phyloP scores from a whole-genome alignment of 1,140 invertebrate genomes.

The Bombus terrestris region DNA sequence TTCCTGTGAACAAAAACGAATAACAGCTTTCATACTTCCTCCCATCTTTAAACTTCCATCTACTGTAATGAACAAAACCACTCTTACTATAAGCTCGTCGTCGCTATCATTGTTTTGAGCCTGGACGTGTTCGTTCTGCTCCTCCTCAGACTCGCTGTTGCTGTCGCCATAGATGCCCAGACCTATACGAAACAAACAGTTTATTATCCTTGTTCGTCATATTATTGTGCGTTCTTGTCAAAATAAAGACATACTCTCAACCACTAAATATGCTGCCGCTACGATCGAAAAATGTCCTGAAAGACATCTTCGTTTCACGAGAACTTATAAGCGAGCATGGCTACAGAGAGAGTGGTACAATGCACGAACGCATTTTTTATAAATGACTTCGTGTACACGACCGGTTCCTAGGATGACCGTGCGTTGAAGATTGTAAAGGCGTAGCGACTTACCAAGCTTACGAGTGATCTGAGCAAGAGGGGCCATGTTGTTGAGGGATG shows the following conservation, averaged over 20 bases:
- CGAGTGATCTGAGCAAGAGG: constrained; percentile 88
- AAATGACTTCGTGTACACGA: constrained; percentile 49
- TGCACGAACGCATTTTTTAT: constrained; percentile 51
- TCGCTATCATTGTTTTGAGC: constrained; percentile 80
- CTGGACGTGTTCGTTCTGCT: constrained; percentile 76
- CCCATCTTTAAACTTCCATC: not conserved
- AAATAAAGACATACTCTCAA: constrained; percentile 61
- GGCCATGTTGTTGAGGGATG: constrained; percentile 86
- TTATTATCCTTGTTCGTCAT: constrained; percentile 6
- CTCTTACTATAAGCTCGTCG: constrained; percentile 81
- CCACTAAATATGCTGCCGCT: constrained; percentile 62
- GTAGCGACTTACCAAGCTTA: constrained; percentile 85
- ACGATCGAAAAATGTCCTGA: constrained; percentile 60
- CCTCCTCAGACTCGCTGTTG: constrained; percentile 82
- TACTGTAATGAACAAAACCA: not conserved
- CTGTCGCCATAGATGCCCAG: constrained; percentile 84
- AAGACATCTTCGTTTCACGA: constrained; percentile 56
- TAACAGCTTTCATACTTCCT: not conserved
- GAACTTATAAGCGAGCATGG: constrained; percentile 51
- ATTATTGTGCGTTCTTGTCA: not conserved
- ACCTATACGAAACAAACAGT: constrained; percentile 75
- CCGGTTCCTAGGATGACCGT: constrained; percentile 72
- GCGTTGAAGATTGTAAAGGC: constrained; percentile 67
- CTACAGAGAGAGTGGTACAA: constrained; percentile 30
- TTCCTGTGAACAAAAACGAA: constrained; percentile 71